Conservation (phyloP, 2,113 vertebrate genomes). For the Rhinolophus sinicus region DNA sequence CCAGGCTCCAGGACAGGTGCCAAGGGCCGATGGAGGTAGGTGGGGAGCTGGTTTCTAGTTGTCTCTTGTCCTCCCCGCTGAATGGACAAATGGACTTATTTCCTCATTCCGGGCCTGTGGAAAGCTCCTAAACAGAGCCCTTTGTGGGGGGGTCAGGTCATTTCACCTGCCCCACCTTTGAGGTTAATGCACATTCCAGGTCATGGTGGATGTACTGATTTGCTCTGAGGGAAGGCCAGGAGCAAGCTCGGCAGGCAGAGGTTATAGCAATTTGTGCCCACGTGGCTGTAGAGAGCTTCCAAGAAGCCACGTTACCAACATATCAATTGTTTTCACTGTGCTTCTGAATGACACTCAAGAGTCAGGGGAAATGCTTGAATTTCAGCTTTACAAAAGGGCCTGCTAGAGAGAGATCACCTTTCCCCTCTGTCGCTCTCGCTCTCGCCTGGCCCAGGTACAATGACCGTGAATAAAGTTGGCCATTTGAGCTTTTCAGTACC, state of each 20-base stretch:
- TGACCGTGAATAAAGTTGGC: background rate
- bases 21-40: background rate
- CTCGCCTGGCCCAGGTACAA: background rate
- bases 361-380: constrained; percentile 22
- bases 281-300: background rate
- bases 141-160: background rate
- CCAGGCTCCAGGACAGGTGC: background rate
- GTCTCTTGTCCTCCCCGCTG: background rate
- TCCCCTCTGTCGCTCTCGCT: background rate
- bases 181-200: background rate
- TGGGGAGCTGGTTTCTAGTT: background rate
- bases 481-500: background rate
- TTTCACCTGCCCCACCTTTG: background rate
- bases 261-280: background rate
- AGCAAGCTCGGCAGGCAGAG: background rate
- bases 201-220: background rate
- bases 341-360: background rate
- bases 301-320: background rate
- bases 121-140: background rate
- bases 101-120: background rate
- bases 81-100: background rate
- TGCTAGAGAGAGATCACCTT: background rate
- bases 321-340: background rate
- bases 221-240: background rate
- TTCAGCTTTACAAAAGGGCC: constrained; percentile 35